Evolutionary conservation across 2,797 vertebrate species (phyloP), one percentile per base, ranked within the genome.

Genomic region (Neopelma chrysocephalum): DNA sequence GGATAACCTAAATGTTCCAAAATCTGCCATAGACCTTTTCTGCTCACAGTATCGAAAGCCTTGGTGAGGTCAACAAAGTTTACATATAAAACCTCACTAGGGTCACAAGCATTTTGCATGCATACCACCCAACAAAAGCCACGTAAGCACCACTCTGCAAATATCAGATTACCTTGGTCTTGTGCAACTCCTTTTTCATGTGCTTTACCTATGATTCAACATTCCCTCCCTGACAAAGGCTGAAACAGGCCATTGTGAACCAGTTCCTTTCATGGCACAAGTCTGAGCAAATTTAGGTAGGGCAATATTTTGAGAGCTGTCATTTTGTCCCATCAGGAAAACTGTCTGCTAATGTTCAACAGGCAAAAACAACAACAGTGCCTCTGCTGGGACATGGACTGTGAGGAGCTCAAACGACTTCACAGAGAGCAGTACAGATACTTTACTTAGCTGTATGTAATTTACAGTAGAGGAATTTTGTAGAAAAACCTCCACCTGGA

Each of bases 211-310:
- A 42, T 4, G 0, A 78, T 78, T 83, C 27, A 51, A 43, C 57
- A 75, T 89, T 42, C 34, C 45, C 62, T 50, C 6, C 1, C 23
- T 53, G 43, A 89, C 60, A 94, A 92, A 56, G 51, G 42, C 53
- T 82, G 45, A 90, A 82, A 66, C 10, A 53, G 45, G 22, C n/a
- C 42, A 68, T 50, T 87, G 57, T 43, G 65, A 36, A 50, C 56
- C 50, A 53, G 32, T 14, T 85, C 62, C 43, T 64, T 90, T 93
- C n/a, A 13, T 31, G 27, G 71, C 50, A 68, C 42, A 78, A 77
- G 42, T 6, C 51, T 62, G 47, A 89, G 34, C 50, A 94, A 89
- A 82, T 89, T 68, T 77, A 90, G 56, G 53, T 57, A 87, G 54
- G 81, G 48, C 60, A 80, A 18, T 32, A 11, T 56, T 87, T 80